Conservation (phyloP, 2,888 invertebrate genomes). For the Pyrocoelia pectoralis region DNA sequence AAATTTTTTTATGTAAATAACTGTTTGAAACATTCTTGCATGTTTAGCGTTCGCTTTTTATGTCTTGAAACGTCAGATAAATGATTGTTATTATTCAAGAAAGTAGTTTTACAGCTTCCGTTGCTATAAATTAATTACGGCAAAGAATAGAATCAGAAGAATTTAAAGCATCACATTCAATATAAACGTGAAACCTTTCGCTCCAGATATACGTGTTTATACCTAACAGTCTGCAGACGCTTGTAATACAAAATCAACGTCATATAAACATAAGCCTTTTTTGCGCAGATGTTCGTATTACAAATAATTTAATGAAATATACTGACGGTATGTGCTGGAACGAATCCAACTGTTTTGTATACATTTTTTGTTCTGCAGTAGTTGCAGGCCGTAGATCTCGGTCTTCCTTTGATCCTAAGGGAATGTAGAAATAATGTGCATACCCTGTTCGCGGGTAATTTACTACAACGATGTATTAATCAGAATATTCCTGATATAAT, state of each 20-base stretch:
- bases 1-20: constrained; percentile 9
- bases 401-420: constrained; percentile 52
- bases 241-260: constrained; percentile 14
- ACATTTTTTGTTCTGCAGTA: constrained; percentile 43
- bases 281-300: constrained; percentile 32
- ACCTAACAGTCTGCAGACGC: constrained; percentile 17
- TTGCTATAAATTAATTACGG: not conserved
- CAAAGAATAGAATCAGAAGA: not conserved
- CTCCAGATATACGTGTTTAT: not conserved
- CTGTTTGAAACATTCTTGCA: not conserved
- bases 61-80: not conserved
- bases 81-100: not conserved
- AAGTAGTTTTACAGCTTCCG: not conserved
- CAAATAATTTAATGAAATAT: constrained; percentile 33
- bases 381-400: constrained; percentile 48
- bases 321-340: constrained; percentile 43
- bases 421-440: constrained; percentile 50
- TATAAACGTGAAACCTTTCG: not conserved
- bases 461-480: constrained; percentile 48
- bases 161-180: not conserved
- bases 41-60: not conserved
- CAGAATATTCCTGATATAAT: constrained; percentile 41
- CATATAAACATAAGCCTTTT: constrained; percentile 19
- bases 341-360: constrained; percentile 46
- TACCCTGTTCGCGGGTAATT: constrained; percentile 54